Conservation (phyloP, 2,797 vertebrate species). For the Cyclopterus lumpus region DNA sequence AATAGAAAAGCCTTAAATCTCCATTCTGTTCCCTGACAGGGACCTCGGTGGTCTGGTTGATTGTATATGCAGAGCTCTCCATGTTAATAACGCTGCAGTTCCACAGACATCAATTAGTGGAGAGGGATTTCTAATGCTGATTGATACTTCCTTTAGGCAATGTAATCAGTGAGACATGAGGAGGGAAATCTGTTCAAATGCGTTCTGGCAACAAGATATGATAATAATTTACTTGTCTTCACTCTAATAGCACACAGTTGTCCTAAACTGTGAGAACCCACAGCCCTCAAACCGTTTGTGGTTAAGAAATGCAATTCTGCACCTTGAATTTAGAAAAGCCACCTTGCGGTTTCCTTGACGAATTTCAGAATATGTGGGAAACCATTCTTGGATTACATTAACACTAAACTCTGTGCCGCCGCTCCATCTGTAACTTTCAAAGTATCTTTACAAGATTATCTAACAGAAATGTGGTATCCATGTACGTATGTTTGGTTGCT, state of each 20-base stretch:
- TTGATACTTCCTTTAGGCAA: conserved; percentile 15
- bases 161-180: conserved; percentile 10
- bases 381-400: conserved; percentile 27
- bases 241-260: conserved; percentile 7
- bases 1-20: conserved; percentile 6
- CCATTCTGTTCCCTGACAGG: not conserved
- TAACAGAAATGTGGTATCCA: conserved; percentile 12
- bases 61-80: conserved; percentile 4
- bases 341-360: conserved; percentile 28
- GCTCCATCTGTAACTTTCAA: conserved; percentile 21
- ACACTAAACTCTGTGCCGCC: not conserved
- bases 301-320: conserved; percentile 42
- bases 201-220: conserved; percentile 31
- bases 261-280: conserved; percentile 28
- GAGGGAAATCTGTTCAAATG: conserved; percentile 32
- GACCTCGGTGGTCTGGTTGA: conserved; percentile 21
- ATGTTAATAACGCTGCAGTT: conserved; percentile 12
- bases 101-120: conserved; percentile 19
- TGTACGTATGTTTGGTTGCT: not conserved
- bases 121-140: conserved; percentile 23
- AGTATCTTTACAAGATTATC: conserved; percentile 23
- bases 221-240: conserved; percentile 29
- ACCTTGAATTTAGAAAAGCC: conserved; percentile 27
- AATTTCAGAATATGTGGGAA: conserved; percentile 33
- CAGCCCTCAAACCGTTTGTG: conserved; percentile 23